Conservation (phyloP, 2,113 vertebrate genomes). For the Psittacus erithacus region DNA sequence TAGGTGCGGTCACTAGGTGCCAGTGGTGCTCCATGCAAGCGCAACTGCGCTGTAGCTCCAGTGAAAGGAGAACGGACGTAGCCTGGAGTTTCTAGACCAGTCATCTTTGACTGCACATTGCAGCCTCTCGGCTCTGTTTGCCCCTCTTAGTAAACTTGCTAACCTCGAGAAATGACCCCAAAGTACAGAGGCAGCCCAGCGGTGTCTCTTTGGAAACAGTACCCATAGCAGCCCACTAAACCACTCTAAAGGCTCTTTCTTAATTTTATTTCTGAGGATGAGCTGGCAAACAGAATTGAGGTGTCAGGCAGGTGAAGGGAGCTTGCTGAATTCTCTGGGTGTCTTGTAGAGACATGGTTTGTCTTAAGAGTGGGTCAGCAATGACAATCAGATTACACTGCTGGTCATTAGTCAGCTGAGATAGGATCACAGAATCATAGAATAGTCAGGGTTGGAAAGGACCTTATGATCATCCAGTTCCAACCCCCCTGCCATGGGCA, state of each 20-base stretch:
- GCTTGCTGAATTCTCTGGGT: neutral
- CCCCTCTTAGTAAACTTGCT: neutral
- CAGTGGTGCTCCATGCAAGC: slow-evolving; percentile 47
- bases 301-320: neutral
- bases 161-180: neutral
- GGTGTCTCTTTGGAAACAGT: rapidly evolving
- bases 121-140: neutral
- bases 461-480: too few relatives aligned
- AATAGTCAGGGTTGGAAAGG: too few relatives aligned
- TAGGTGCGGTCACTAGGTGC: slow-evolving; percentile 56
- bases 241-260: neutral
- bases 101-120: neutral
- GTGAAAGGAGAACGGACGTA: rapidly evolving
- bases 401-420: neutral
- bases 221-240: neutral
- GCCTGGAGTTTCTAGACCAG: neutral
- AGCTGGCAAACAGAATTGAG: neutral
- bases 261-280: neutral
- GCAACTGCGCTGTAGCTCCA: rapidly evolving
- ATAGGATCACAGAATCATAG: too few relatives aligned
- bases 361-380: neutral
- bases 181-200: neutral
- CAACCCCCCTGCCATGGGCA: too few relatives aligned
- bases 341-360: neutral
- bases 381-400: neutral